Conservation (phyloP, 2,797 vertebrate species). For the Dicrostonyx torquatus region DNA sequence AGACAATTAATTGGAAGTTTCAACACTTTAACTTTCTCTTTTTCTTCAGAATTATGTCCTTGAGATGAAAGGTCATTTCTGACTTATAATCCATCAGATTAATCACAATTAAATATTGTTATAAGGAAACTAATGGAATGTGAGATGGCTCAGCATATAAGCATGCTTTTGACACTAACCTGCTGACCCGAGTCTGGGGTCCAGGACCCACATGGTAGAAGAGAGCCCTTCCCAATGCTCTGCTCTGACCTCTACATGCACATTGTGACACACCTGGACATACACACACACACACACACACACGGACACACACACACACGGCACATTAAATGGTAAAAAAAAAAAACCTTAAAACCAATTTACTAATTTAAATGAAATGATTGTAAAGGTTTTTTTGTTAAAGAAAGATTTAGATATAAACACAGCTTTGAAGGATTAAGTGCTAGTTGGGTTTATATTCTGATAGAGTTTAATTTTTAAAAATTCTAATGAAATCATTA, state of each 20-base stretch:
- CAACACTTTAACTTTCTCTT: slow-evolving; percentile 51
- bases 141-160: background rate
- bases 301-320: background rate
- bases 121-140: background rate
- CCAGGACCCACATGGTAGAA: background rate
- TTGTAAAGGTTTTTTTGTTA: background rate
- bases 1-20: slow-evolving; percentile 41
- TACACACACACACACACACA: background rate
- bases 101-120: background rate
- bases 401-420: slow-evolving; percentile 19
- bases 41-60: slow-evolving; percentile 28
- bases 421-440: slow-evolving; percentile 38
- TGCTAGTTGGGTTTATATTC: slow-evolving; percentile 29
- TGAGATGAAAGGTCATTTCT: slow-evolving; percentile 20
- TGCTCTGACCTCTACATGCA: background rate
- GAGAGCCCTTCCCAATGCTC: background rate
- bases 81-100: background rate
- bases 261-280: background rate
- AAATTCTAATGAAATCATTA: background rate
- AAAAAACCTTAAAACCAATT: background rate
- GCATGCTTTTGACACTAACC: background rate
- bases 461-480: slow-evolving; percentile 35
- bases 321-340: background rate
- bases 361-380: background rate
- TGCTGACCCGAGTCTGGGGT: background rate